Percentiles rank a stretch among this genome's conserved stretches.
phyloP scores from a whole-genome alignment of 1,140 invertebrate genomes.

The Cataglyphis hispanica region DNA sequence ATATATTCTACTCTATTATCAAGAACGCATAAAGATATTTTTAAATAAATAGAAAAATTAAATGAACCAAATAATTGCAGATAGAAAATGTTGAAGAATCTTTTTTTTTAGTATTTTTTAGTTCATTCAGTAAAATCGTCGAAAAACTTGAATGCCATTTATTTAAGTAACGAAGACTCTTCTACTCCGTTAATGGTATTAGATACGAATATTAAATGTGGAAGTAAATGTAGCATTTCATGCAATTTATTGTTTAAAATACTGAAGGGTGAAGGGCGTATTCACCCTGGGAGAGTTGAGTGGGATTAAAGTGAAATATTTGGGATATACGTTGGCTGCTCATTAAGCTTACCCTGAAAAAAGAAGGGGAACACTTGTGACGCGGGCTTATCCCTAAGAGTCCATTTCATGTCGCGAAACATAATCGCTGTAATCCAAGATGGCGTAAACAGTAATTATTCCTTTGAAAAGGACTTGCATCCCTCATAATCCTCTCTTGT shows the following conservation, averaged over 20 bases:
- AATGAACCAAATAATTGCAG: background rate
- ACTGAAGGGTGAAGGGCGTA: constrained; percentile 30
- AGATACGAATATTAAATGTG: constrained; percentile 27
- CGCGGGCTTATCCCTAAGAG: constrained; percentile 39
- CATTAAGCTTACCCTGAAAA: constrained; percentile 35
- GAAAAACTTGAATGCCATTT: background rate
- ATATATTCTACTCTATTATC: background rate
- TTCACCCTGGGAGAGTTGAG: constrained; percentile 34
- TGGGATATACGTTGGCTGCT: constrained; percentile 53
- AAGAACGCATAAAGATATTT: background rate
- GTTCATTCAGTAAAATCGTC: background rate
- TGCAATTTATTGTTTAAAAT: constrained; percentile 43
- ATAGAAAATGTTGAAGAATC: constrained; percentile 15
- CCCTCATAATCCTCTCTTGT: constrained; percentile 56
- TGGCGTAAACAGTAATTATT: constrained; percentile 61
- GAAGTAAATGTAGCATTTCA: background rate
- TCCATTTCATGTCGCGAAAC: constrained; percentile 60
- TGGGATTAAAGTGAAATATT: constrained; percentile 66
- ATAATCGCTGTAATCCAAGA: constrained; percentile 61
- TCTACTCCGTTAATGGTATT: background rate
- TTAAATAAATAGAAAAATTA: constrained; percentile 20
- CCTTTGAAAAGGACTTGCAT: constrained; percentile 64
- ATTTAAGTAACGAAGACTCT: background rate
- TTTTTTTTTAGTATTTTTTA: background rate
- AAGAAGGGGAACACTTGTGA: constrained; percentile 51